phyloP scores from a whole-genome alignment of 2,113 vertebrate species.

The Neolamprologus sp. region DNA sequence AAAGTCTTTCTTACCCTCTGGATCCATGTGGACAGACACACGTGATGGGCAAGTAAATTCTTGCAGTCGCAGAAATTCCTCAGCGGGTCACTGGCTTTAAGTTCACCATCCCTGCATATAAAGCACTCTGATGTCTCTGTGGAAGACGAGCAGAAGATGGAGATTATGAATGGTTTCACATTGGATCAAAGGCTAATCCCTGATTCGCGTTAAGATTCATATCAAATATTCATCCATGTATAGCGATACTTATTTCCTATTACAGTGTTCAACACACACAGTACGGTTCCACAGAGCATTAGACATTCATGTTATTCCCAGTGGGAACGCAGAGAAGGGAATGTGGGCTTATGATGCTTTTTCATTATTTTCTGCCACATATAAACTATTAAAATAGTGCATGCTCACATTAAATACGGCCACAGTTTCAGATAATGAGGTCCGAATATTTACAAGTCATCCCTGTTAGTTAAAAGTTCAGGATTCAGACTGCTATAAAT shows the following conservation, averaged over 20 bases:
- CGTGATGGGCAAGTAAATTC: constrained; percentile 60
- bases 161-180: constrained; percentile 1
- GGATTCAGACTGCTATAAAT: not conserved
- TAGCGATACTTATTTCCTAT: not conserved
- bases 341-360: not conserved
- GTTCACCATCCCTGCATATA: constrained; percentile 76
- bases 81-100: constrained; percentile 63
- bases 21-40: constrained; percentile 66
- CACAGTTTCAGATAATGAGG: not conserved
- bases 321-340: not conserved
- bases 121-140: constrained; percentile 78
- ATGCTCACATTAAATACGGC: not conserved
- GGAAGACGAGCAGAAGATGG: constrained; percentile 41
- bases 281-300: not conserved
- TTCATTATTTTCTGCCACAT: not conserved
- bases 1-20: constrained; percentile 41
- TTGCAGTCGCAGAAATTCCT: constrained; percentile 72
- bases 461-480: not conserved
- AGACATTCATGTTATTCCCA: not conserved
- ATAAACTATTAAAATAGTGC: not conserved
- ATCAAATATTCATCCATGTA: not conserved
- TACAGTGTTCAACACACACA: not conserved
- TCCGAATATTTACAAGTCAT: not conserved
- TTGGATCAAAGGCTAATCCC: not conserved
- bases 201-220: not conserved